Base-by-base conservation (phyloP, 1,140 invertebrate species). In the Anastatus disparis region DNA sequence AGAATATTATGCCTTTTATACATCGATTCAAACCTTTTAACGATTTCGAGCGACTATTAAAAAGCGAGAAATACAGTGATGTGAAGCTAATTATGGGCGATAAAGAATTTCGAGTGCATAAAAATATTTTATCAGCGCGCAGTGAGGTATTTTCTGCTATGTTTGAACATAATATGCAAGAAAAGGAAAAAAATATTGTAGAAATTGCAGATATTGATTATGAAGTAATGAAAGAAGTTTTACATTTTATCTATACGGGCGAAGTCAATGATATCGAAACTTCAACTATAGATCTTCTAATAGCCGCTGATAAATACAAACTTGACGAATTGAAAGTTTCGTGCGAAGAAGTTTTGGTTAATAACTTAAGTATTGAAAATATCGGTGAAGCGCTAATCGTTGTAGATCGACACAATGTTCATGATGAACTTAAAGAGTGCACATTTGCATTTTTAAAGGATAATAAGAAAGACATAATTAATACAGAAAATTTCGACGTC, bases 171-270 rank as follows among this genome's bases (percentile, higher is more conserved):
- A 52, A 61, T 26, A 48, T 58, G 31, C 15, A 50, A 58, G 35
- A 56, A n/a, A 13, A 50, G 24, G 22, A 68, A 24, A 2, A 96
- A 84, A 99, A 99, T 88, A 20, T 31, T 0, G 35, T 58, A 3
- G 26, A 46, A 4, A 35, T 67, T 15, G 15, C n/a, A 12, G 53
- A 67, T 10, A 42, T 67, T 13, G 20, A 58, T 13, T 53, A 38
- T 4, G 13, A 17, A 7, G 53, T 53, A 1, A 15, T 67, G 4
- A 17, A 44, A 1, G 38, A 58, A 12, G 48, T 67, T 31, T n/a
- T 67, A 8, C 17, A 22, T 7, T 67, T 58, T 2, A 58, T 58
- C 38, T 67, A 67, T 13, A 31, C 31, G 15, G 29, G 29, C 9
- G 20, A 22, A 8, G 13, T 38, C 15, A 1, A 1, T 13, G 20